Evolutionary conservation across 2,888 invertebrate species (phyloP).

Genomic region (Erebia palarica): DNA sequence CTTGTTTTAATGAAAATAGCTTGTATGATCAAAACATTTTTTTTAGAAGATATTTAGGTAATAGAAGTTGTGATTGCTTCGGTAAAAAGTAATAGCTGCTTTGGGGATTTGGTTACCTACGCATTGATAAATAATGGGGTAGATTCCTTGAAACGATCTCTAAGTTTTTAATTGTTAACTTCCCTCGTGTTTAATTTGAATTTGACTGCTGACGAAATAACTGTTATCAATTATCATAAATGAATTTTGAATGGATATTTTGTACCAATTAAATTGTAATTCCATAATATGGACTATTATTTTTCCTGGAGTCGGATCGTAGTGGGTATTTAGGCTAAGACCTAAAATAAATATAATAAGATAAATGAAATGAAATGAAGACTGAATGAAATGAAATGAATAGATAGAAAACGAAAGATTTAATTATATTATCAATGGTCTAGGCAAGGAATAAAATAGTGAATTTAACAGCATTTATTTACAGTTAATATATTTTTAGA

Average conservation of each 20-base stretch:
- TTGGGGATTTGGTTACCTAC: too few species aligned
- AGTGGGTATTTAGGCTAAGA: neutral
- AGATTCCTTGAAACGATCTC: neutral
- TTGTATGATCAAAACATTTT: too few species aligned
- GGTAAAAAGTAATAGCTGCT: too few species aligned
- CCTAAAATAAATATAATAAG: too few species aligned
- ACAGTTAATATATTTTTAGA: constrained; percentile 46
- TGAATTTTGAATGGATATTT: constrained; percentile 65
- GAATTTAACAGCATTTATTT: constrained; percentile 51
- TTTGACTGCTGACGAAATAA: constrained; percentile 1
- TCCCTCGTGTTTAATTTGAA: neutral
- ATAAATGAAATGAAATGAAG: too few species aligned
- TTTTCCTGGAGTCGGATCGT: neutral
- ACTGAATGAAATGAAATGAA: too few species aligned
- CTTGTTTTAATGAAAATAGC: neutral
- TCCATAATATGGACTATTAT: constrained; percentile 36
- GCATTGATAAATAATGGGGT: neutral
- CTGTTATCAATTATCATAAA: constrained; percentile 15
- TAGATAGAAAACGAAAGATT: too few species aligned
- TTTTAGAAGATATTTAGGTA: too few species aligned
- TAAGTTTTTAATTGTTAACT: neutral
- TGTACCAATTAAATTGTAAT: constrained; percentile 70
- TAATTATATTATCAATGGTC: too few species aligned
- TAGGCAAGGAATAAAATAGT: too few species aligned
- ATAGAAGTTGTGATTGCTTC: too few species aligned